These are phyloP conservation scores for Oreochromis mossambicus DNA, from an alignment of 2,797 vertebrate genomes.

Conservation along the genomic window DNA sequence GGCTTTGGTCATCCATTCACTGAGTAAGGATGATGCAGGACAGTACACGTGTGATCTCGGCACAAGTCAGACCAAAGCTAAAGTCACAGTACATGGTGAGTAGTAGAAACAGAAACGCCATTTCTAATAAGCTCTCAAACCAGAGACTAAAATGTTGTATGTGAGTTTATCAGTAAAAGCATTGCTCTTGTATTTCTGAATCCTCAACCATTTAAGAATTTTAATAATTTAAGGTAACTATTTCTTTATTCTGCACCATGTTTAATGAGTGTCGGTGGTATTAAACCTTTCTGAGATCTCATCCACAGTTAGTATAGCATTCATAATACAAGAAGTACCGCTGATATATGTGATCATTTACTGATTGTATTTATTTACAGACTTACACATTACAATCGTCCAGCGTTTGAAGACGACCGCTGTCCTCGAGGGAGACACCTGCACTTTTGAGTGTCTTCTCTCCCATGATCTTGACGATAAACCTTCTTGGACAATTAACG, in stretches of 20 bases:
- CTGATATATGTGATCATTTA: not conserved
- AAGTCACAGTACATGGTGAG: slow-evolving; percentile 85
- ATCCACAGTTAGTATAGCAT: not conserved
- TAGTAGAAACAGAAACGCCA: not conserved
- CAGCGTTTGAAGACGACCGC: slow-evolving; percentile 85
- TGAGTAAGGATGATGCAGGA: slow-evolving; percentile 84
- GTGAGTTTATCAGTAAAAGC: not conserved
- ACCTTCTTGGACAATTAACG: slow-evolving; percentile 82
- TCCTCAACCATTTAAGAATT: not conserved
- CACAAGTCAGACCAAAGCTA: slow-evolving; percentile 85
- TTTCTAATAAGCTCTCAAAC: not conserved
- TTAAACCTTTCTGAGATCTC: not conserved
- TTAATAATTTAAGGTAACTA: not conserved
- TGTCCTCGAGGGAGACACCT: slow-evolving; percentile 84
- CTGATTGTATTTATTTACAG: slow-evolving; percentile 57
- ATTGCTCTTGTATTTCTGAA: not conserved
- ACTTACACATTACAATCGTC: slow-evolving; percentile 85
- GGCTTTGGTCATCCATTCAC: slow-evolving; percentile 80
- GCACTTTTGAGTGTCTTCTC: slow-evolving; percentile 87
- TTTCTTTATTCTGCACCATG: not conserved
- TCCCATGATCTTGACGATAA: slow-evolving; percentile 82
- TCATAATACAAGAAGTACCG: not conserved
- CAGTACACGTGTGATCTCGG: slow-evolving; percentile 88
- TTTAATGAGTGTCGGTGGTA: not conserved
- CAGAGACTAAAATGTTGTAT: not conserved